Base-by-base conservation (phyloP, 2,888 invertebrate genomes). In the Euplexia lucipara region DNA sequence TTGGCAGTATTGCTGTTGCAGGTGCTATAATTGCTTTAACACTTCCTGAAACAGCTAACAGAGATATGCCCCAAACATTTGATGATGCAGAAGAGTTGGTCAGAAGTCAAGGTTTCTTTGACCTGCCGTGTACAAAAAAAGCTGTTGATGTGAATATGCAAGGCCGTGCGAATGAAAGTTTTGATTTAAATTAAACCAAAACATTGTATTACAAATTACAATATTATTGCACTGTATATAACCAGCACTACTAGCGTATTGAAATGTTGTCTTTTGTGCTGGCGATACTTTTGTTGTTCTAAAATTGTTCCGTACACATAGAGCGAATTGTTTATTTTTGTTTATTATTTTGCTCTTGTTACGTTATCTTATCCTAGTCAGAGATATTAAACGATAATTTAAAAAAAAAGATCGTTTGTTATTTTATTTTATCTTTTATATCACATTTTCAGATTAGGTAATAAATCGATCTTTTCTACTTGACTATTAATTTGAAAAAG, bases 1-100 rank as follows among this genome's bases (percentile, higher is more conserved):
- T 90, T 22, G 91, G 88, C 0, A 44, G 49, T 8, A 56, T 90
- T 37, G 87, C 90, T 3, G 72, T 79, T 0, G 9, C 86, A 8
- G 88, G 86, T 18, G 87, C 83, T 9, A 12, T 86, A 0, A 51
- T 90, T 4, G 82, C 89, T 2, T 66, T 92, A 3, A 71, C 82
- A 12, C 73, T 94, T 37, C 93, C 94, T 0, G 94, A 94, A 74
- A 94, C 94, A 2, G 90, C 91, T 0, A 82, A 79, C 2, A 90
- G 84, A 69, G 90, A 91, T 58, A 87, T 94, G 88, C 94, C 94
- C 0, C 91, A 93, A 63, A 90, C 92, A 0, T 93, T 93, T 77
- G 90, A 91, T 9, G 92, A 91, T 39, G 88, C 93, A 1, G 93
- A 93, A 67, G 69, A 78, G 5, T 64, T 94, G 39, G 81, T 89